Conservation (phyloP, 2,797 vertebrate species). For the Amphiprion clarkii region DNA sequence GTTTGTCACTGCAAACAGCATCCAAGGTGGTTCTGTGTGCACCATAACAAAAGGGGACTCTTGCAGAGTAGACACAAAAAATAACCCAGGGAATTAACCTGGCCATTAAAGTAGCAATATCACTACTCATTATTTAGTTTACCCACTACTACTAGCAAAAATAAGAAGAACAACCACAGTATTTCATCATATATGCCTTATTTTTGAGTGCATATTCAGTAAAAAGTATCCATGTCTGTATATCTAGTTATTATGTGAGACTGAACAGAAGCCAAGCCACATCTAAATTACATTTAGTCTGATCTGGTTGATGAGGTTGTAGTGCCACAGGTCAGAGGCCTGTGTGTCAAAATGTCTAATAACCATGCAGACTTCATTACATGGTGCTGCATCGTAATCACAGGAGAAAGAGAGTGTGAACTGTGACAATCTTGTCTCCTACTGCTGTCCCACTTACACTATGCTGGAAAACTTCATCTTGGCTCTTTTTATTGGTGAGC, state of each 20-base stretch:
- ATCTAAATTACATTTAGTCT: background rate
- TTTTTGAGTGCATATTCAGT: background rate
- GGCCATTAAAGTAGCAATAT: background rate
- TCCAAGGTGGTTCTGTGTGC: conserved; percentile 42
- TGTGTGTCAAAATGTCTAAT: background rate
- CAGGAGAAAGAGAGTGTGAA: background rate
- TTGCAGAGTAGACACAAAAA: conserved; percentile 30
- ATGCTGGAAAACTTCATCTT: too few relatives aligned
- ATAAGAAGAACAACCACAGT: background rate
- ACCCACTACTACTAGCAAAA: background rate
- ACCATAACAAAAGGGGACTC: conserved; percentile 40
- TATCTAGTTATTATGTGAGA: too few relatives aligned
- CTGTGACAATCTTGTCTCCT: background rate
- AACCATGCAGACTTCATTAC: background rate
- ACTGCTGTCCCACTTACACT: background rate
- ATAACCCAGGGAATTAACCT: conserved; percentile 11
- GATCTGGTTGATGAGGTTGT: background rate
- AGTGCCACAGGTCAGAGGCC: background rate
- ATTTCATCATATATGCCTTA: background rate
- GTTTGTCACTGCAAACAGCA: conserved; percentile 62
- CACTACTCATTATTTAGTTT: background rate
- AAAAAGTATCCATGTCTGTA: too few relatives aligned
- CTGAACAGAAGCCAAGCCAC: background rate
- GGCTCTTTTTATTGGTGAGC: too few relatives aligned
- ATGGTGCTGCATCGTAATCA: background rate